Base-by-base conservation (phyloP, 2,797 vertebrate genomes). In the Acanthurus leucopareius region DNA sequence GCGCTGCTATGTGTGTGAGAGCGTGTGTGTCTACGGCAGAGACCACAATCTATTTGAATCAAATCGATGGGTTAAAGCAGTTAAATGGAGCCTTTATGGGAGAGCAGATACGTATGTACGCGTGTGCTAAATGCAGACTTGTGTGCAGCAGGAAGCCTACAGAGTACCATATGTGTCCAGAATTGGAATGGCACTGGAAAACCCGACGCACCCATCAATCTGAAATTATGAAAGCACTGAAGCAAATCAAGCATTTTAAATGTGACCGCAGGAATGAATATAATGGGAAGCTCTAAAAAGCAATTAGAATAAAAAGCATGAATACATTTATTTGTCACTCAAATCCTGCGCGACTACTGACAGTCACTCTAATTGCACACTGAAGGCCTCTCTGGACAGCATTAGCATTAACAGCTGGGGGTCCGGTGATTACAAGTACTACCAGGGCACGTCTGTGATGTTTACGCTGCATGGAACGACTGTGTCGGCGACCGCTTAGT, bases 61-160 rank as follows among this genome's bases (percentile, higher is more conserved):
- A 79, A 73, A 77, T 15, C 54, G 83, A 83, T 84, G 73, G 70
- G 77, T 83, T 76, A 78, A 76, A 69, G 25, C 58, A 47, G 52
- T 65, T 54, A 68, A 59, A 81, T 42, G 28, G 54, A 80, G 69
- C n/a, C 48, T 70, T 59, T 68, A 62, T 14, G 22, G 16, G 44
- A 32, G 53, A 7, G 19, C 4, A 17, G 42, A 48, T 25, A 47
- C 48, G 35, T 40, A 70, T 25, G 57, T 44, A 47, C 69, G 70
- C 19, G 70, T 52, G 58, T 15, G 15, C 6, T 15, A 17, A 22
- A 1, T 22, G 38, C 49, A 66, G 53, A 19, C 35, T 15, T 28
- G 1, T 32, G 49, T 69, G 58, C 60, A 45, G 49, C 49, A 28
- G 52, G 19, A 42, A 35, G 25, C 4, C 38, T 22, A 15, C 3